These are phyloP conservation scores for Flabesymbios commensalis DNA, from an alignment of 2,888 invertebrate genomes.

Conservation along the genomic window DNA sequence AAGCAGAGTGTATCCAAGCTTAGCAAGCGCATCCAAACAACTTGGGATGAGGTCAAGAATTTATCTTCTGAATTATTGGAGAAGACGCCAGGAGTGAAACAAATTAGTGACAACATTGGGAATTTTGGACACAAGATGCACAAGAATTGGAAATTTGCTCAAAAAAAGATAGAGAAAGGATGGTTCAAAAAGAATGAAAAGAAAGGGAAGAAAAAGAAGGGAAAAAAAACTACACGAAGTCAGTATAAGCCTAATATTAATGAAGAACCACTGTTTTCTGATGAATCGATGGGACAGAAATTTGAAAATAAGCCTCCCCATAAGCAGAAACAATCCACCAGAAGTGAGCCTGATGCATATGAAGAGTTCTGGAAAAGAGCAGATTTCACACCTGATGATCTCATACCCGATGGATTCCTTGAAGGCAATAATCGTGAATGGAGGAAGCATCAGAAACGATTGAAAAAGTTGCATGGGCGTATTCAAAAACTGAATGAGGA, in stretches of 20 bases:
- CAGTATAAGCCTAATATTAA: too few relatives aligned
- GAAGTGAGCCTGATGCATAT: conserved; percentile 12
- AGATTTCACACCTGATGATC: conserved; percentile 27
- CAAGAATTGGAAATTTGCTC: not conserved
- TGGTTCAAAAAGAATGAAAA: not conserved
- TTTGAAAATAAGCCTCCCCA: conserved; percentile 25
- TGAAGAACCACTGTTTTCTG: too few relatives aligned
- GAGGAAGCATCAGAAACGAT: conserved; percentile 28
- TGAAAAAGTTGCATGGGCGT: conserved; percentile 23
- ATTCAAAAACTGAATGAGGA: conserved; percentile 27
- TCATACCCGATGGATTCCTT: conserved; percentile 30
- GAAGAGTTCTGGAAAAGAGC: conserved; percentile 26
- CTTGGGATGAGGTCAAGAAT: too few relatives aligned
- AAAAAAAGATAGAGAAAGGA: not conserved
- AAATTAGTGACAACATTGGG: too few relatives aligned
- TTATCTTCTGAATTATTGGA: too few relatives aligned
- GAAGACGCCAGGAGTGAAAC: too few relatives aligned
- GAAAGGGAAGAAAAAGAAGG: not conserved
- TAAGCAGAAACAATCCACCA: conserved; percentile 20
- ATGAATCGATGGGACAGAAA: not conserved
- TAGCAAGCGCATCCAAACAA: conserved; percentile 16
- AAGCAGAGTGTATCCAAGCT: conserved; percentile 16
- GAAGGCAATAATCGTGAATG: conserved; percentile 27
- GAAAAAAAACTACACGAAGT: not conserved
- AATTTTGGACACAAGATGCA: not conserved